A percentile compares a stretch with the other conserved stretches of the same genome.
Evolutionary conservation across 2,888 invertebrate species (phyloP).

Genomic region (Oscheius sp.): DNA sequence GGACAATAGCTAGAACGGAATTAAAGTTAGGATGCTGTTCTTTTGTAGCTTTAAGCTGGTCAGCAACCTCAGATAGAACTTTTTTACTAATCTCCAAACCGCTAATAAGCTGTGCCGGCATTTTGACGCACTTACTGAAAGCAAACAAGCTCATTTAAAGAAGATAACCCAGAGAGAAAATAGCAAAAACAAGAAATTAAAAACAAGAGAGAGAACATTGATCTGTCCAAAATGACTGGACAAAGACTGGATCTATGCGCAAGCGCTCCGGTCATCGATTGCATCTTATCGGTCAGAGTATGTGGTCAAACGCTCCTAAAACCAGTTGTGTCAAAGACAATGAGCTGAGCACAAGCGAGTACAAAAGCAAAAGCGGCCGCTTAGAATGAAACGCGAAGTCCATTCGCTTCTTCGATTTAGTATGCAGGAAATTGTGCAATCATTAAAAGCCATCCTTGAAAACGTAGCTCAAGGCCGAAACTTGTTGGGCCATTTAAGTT

Average conservation of each 20-base stretch:
- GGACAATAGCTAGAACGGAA: conserved; percentile 84
- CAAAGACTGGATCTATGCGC: not conserved
- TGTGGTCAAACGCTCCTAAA: not conserved
- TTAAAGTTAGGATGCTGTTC: conserved; percentile 76
- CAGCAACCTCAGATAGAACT: conserved; percentile 78
- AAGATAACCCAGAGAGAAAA: not conserved
- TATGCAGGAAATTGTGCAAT: conserved; percentile 16
- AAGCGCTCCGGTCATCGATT: conserved; percentile 6
- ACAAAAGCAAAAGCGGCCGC: not conserved
- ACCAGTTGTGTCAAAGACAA: not conserved
- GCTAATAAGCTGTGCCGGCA: conserved; percentile 65
- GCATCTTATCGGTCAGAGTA: conserved; percentile 26
- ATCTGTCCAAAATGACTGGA: not conserved
- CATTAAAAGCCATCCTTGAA: too few relatives aligned
- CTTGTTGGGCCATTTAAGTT: too few relatives aligned
- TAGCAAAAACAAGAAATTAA: not conserved
- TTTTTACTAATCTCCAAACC: conserved; percentile 72
- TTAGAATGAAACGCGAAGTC: not conserved
- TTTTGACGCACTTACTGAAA: not conserved
- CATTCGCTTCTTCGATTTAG: not conserved
- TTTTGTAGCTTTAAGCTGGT: conserved; percentile 73
- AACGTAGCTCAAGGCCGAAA: too few relatives aligned
- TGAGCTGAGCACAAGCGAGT: not conserved
- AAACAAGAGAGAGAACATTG: not conserved
- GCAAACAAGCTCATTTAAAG: too few relatives aligned